These are phyloP conservation scores for Steinernema khuongi DNA, from an alignment of 1,140 invertebrate genomes.

Conservation along the genomic window DNA sequence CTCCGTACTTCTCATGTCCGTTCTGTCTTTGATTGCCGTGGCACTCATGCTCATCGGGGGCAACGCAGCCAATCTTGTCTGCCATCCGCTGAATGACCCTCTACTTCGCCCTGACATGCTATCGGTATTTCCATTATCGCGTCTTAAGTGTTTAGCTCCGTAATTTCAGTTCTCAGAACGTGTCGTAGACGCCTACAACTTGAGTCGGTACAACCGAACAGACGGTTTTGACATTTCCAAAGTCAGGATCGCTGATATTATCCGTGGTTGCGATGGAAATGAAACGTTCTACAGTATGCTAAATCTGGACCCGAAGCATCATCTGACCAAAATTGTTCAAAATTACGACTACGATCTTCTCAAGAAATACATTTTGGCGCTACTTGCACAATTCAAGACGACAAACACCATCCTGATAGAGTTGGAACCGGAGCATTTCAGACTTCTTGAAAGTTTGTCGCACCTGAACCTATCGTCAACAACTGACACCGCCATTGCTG, in stretches of 20 bases:
- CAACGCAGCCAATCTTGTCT: conserved; percentile 49
- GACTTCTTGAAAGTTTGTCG: conserved; percentile 30
- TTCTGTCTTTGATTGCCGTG: conserved; percentile 43
- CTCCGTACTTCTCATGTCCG: conserved; percentile 39
- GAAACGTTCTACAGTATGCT: conserved; percentile 54
- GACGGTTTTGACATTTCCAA: conserved; percentile 31
- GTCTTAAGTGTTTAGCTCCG: conserved; percentile 18
- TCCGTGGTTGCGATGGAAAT: conserved; percentile 45
- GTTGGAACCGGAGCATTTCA: conserved; percentile 4
- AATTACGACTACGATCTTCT: conserved; percentile 24
- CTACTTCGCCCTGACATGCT: conserved; percentile 47
- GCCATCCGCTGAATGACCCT: conserved; percentile 52
- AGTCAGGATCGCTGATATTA: conserved; percentile 42
- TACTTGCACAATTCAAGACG: not conserved
- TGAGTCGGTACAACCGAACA: conserved; percentile 17
- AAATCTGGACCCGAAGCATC: conserved; percentile 53
- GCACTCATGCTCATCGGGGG: conserved; percentile 48
- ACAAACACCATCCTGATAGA: conserved; percentile 4
- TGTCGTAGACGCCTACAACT: conserved; percentile 35
- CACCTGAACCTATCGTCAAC: conserved; percentile 18
- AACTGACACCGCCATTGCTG: conserved; percentile 9
- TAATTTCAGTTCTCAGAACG: conserved; percentile 41
- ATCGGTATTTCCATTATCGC: conserved; percentile 39
- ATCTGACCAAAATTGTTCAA: conserved; percentile 30
- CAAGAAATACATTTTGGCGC: not conserved